phyloP scores from a whole-genome alignment of 2,113 vertebrate genomes.

The Loxodonta africana region DNA sequence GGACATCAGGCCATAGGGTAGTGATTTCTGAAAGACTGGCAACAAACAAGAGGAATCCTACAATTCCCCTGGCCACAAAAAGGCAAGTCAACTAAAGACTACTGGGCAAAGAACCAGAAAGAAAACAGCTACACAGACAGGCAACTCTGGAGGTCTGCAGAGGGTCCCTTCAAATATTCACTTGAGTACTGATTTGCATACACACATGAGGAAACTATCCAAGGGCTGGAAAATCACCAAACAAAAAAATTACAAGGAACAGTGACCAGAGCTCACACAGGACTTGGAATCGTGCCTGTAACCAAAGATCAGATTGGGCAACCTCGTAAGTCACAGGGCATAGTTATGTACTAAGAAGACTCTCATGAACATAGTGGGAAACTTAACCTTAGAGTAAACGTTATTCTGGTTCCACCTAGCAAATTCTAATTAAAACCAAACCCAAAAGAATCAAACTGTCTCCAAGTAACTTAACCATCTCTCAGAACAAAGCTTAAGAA shows the following conservation, averaged over 20 bases:
- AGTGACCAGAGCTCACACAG: not conserved
- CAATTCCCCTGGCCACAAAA: not conserved
- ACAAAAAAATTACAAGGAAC: not conserved
- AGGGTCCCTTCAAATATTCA: not conserved
- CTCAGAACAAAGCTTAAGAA: not conserved
- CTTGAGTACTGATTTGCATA: not conserved
- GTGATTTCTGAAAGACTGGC: not conserved
- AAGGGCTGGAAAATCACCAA: not conserved
- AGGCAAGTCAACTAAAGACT: not conserved
- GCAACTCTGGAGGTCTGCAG: not conserved
- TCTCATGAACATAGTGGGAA: not conserved
- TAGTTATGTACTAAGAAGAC: not conserved
- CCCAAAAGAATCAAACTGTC: not conserved
- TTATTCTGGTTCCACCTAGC: not conserved
- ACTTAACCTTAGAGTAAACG: not conserved
- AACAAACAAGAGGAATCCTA: not conserved
- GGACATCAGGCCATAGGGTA: not conserved
- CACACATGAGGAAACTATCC: not conserved
- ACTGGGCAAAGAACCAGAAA: not conserved
- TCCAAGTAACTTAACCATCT: not conserved
- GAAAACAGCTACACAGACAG: not conserved
- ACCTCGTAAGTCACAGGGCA: not conserved
- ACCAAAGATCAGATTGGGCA: not conserved
- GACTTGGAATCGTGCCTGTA: not conserved
- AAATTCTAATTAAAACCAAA: not conserved